Percentiles rank a stretch among this genome's conserved stretches.
Conservation (phyloP, 2,888 invertebrate genomes). For the Ferrisia virgata region DNA sequence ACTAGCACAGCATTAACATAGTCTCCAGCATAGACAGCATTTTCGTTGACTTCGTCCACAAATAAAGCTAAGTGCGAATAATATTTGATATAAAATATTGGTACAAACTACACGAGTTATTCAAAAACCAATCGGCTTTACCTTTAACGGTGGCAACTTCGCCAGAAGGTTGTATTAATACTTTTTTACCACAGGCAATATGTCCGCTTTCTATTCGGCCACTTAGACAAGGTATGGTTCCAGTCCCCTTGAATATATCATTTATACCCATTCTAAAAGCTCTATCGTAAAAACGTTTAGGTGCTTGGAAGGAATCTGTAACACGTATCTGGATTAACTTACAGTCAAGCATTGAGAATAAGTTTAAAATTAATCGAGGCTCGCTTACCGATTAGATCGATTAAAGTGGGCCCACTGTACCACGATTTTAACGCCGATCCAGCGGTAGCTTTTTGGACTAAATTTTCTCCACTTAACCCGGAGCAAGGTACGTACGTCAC, state of each 20-base stretch:
- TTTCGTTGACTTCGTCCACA: conserved; percentile 69
- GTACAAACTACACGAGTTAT: background rate
- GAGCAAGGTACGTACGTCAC: conserved; percentile 91
- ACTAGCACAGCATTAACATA: conserved; percentile 79
- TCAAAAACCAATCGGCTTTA: conserved; percentile 49
- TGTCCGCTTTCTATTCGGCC: conserved; percentile 91
- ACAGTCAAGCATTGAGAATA: background rate
- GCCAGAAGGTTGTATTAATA: conserved; percentile 79
- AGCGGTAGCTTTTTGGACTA: conserved; percentile 64
- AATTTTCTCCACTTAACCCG: conserved; percentile 93
- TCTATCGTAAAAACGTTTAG: conserved; percentile 80
- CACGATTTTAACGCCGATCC: conserved; percentile 53
- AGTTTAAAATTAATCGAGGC: background rate
- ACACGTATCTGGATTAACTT: conserved; percentile 43
- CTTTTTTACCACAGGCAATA: conserved; percentile 79
- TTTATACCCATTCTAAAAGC: conserved; percentile 89
- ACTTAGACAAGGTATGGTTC: conserved; percentile 84
- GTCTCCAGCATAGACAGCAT: conserved; percentile 89
- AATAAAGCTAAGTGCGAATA: too few species aligned
- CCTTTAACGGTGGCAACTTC: conserved; percentile 81
- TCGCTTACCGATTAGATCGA: conserved; percentile 75
- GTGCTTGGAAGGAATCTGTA: conserved; percentile 76
- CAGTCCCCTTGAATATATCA: conserved; percentile 91
- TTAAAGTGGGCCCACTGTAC: conserved; percentile 81
- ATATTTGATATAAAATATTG: conserved; percentile 51